These are phyloP conservation scores for Drosophila infuscata DNA, from an alignment of 2,888 invertebrate species.

Conservation along the genomic window DNA sequence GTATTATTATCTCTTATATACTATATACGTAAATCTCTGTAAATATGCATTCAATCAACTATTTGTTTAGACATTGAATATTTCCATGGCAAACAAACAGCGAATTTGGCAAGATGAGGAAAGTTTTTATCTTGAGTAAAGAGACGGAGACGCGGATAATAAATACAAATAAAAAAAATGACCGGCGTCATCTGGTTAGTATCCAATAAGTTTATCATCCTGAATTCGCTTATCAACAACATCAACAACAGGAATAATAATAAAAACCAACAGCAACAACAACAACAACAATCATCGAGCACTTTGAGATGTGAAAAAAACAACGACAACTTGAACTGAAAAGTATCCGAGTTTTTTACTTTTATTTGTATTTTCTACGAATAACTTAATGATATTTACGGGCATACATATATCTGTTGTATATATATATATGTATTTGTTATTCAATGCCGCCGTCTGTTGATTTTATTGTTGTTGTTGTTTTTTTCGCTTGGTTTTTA, in stretches of 20 bases:
- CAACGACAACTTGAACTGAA: constrained; percentile 8
- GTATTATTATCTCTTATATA: background rate
- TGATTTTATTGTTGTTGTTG: constrained; percentile 23
- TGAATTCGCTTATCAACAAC: constrained; percentile 7
- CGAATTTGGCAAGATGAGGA: background rate
- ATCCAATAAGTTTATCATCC: constrained; percentile 18
- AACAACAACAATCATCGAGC: constrained; percentile 6
- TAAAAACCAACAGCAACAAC: background rate
- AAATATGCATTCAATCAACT: background rate
- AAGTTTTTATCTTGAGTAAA: constrained; percentile 5
- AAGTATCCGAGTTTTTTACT: constrained; percentile 1
- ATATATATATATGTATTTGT: constrained; percentile 41
- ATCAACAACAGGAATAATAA: constrained; percentile 8
- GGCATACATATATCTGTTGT: background rate
- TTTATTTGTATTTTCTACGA: constrained; percentile 17
- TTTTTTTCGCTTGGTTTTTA: constrained; percentile 45
- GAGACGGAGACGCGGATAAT: background rate
- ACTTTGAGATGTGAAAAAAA: constrained; percentile 12
- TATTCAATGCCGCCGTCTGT: constrained; percentile 39
- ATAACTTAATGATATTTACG: constrained; percentile 11
- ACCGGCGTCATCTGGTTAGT: background rate
- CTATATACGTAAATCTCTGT: background rate
- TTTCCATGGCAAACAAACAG: constrained; percentile 20
- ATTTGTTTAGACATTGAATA: constrained; percentile 16
- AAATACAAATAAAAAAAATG: constrained; percentile 13